Conservation (phyloP, 2,113 vertebrate species). For the Sceloporus undulatus region DNA sequence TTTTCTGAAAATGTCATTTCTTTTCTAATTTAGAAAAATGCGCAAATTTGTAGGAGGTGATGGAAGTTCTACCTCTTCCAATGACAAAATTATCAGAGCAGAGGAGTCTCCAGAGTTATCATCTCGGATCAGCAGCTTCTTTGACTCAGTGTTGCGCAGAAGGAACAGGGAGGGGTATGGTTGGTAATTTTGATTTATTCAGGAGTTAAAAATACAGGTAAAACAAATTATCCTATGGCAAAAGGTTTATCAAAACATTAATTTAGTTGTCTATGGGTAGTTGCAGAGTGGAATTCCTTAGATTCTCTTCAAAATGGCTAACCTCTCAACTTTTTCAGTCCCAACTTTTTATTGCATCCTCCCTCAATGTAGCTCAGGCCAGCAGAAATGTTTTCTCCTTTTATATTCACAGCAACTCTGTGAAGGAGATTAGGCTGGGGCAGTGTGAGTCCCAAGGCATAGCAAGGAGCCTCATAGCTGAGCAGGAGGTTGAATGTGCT, state of each 20-base stretch:
- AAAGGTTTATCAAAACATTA: background rate
- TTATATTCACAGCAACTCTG: background rate
- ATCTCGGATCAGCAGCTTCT: constrained; percentile 54
- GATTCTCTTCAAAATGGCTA: background rate
- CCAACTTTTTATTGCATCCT: background rate
- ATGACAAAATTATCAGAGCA: constrained; percentile 70
- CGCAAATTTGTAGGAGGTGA: constrained; percentile 77
- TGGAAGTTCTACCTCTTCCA: constrained; percentile 65
- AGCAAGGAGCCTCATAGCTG: background rate
- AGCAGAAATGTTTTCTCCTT: background rate
- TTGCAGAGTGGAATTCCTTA: background rate
- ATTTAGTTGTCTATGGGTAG: background rate
- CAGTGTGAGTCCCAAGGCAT: background rate
- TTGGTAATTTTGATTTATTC: background rate
- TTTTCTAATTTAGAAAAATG: constrained; percentile 77
- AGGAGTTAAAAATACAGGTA: background rate
- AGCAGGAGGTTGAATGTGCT: background rate
- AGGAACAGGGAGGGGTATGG: constrained; percentile 63
- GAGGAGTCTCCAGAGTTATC: constrained; percentile 64
- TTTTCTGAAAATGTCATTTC: background rate
- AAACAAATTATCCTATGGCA: background rate
- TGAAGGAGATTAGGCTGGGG: background rate
- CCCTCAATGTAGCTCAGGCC: background rate
- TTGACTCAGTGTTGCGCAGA: constrained; percentile 69
- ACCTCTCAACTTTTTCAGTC: background rate